A percentile compares a stretch with the other conserved stretches of the same genome.
phyloP scores from a whole-genome alignment of 2,797 vertebrate species.

The Gobio occitaniae region DNA sequence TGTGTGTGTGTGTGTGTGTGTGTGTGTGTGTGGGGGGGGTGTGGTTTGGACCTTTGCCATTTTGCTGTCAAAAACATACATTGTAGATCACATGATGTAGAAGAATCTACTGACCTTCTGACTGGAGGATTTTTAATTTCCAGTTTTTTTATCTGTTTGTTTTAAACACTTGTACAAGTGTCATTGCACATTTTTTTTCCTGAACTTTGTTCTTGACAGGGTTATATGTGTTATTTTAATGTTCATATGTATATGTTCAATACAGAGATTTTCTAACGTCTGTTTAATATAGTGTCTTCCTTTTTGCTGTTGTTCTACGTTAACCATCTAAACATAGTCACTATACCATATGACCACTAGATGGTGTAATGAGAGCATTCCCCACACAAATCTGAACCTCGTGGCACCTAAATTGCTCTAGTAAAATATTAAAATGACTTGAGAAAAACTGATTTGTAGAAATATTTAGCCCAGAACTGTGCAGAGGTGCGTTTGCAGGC shows the following conservation, averaged over 20 bases:
- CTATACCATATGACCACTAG: slow-evolving; percentile 25
- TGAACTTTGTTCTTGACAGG: not conserved
- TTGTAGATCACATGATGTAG: not conserved
- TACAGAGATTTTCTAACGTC: slow-evolving; percentile 30
- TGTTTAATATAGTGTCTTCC: not conserved
- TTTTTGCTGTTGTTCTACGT: not conserved
- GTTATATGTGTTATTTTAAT: not conserved
- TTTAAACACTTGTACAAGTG: not conserved
- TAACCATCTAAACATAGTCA: not conserved
- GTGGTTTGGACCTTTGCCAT: not conserved
- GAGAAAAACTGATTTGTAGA: not conserved
- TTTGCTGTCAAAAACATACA: not conserved
- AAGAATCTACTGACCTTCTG: slow-evolving; percentile 1
- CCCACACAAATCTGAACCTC: not conserved
- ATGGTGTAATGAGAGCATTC: slow-evolving; percentile 5
- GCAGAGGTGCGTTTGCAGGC: not conserved
- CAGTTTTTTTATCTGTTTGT: not conserved
- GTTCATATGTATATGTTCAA: slow-evolving; percentile 17
- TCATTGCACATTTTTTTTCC: slow-evolving; percentile 13
- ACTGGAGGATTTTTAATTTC: not conserved
- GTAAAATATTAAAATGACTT: not conserved
- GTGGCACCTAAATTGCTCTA: not conserved
- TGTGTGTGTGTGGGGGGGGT: no score
- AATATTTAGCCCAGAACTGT: not conserved
- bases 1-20: no score